A percentile compares a stretch with the other conserved stretches of the same genome.
These are phyloP conservation scores for Rhodophaea formosa DNA, from an alignment of 2,888 invertebrate genomes.

Conservation along the genomic window DNA sequence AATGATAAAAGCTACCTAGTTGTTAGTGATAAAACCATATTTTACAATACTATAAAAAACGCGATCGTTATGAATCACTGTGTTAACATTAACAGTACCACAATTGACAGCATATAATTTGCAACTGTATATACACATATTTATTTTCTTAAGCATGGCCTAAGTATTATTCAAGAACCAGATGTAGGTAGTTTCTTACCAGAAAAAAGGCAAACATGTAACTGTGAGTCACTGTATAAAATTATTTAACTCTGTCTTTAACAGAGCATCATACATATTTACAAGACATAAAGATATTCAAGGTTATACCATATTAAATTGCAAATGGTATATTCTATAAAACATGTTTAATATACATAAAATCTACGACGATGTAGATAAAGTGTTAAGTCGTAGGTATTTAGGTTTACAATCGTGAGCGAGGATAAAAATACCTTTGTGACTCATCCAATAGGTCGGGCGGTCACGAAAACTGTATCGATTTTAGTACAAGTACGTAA, in stretches of 20 bases:
- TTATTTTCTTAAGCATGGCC: conserved; percentile 43
- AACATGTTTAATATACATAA: conserved; percentile 41
- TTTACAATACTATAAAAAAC: conserved; percentile 24
- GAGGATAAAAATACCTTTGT: conserved; percentile 39
- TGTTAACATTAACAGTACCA: conserved; percentile 16
- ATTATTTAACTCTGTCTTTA: conserved; percentile 31
- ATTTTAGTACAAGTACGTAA: conserved; percentile 52
- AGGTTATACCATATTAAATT: conserved; percentile 52
- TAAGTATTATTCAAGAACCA: conserved; percentile 31
- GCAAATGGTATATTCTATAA: conserved; percentile 49
- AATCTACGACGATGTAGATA: conserved; percentile 34
- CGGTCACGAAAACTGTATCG: conserved; percentile 61
- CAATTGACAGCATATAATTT: conserved; percentile 24
- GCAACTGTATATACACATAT: conserved; percentile 25
- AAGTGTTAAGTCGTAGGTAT: conserved; percentile 32
- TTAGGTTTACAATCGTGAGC: conserved; percentile 46
- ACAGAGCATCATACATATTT: conserved; percentile 40
- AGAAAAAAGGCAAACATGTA: background rate
- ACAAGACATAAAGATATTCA: conserved; percentile 41
- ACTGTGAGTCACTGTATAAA: conserved; percentile 35
- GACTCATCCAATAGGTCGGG: conserved; percentile 54
- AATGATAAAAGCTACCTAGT: conserved; percentile 36
- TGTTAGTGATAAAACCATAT: conserved; percentile 25
- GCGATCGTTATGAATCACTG: conserved; percentile 26
- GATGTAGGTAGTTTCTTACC: conserved; percentile 1